Percentiles rank a stretch among this genome's conserved stretches.
phyloP scores from a whole-genome alignment of 1,140 invertebrate species.

The Cyphomyrmex costatus region DNA sequence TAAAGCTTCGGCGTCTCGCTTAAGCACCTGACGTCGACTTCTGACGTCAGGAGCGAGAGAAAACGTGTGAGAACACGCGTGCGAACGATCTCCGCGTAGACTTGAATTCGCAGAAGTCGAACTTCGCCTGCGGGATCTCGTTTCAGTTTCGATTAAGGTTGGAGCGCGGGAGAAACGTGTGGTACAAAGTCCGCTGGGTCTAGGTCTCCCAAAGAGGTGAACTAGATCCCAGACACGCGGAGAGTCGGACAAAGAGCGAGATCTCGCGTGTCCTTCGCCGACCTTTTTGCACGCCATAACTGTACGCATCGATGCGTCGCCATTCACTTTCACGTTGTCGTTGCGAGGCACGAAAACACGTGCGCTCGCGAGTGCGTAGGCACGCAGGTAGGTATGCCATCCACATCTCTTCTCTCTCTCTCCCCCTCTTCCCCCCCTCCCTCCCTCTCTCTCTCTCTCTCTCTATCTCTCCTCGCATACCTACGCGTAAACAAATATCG shows the following conservation, averaged over 20 bases:
- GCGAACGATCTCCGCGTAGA: neutral
- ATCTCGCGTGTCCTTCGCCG: conserved; percentile 56
- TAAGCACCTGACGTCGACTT: conserved; percentile 12
- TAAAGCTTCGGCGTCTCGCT: neutral
- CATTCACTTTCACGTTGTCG: conserved; percentile 66
- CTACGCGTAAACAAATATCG: conserved; percentile 43
- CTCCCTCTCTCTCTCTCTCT: neutral
- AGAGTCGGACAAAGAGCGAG: conserved; percentile 21
- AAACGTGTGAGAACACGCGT: neutral
- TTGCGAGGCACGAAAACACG: conserved; percentile 10
- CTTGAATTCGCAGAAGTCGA: neutral
- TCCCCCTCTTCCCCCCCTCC: neutral
- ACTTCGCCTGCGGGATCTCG: neutral
- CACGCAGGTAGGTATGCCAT: conserved; percentile 10
- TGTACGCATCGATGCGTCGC: conserved; percentile 27
- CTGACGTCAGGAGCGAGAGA: neutral
- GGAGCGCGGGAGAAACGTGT: neutral
- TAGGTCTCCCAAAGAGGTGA: conserved; percentile 26
- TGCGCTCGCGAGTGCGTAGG: conserved; percentile 32
- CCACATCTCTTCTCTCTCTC: neutral
- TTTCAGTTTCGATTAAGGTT: neutral
- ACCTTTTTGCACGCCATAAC: conserved; percentile 33
- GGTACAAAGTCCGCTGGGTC: neutral
- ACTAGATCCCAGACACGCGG: conserved; percentile 3
- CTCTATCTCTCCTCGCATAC: conserved; percentile 18